A percentile compares a stretch with the other conserved stretches of the same genome.
phyloP scores from a whole-genome alignment of 2,113 vertebrate species.

The Phalacrocorax brasilianus region DNA sequence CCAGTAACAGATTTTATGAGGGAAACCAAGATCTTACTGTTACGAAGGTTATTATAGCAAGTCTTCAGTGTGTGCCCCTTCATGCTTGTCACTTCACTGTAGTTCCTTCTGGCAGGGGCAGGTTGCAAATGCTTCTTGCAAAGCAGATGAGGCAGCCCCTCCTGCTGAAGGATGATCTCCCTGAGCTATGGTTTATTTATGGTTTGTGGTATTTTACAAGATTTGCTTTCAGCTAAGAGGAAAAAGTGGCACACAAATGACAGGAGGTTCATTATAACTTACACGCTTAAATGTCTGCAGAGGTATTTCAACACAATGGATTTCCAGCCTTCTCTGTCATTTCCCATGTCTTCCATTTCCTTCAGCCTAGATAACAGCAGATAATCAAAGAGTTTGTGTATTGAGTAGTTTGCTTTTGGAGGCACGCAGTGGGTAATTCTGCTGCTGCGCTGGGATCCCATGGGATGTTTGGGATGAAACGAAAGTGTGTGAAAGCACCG shows the following conservation, averaged over 20 bases:
- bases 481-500: not conserved
- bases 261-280: not conserved
- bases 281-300: not conserved
- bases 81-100: not conserved
- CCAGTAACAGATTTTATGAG: not conserved
- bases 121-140: not conserved
- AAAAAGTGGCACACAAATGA: not conserved
- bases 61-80: not conserved
- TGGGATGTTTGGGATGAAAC: too few species aligned
- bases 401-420: not conserved
- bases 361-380: not conserved
- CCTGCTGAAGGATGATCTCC: not conserved
- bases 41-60: not conserved
- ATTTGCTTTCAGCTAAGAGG: not conserved
- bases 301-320: not conserved
- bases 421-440: rapidly evolving
- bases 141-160: not conserved
- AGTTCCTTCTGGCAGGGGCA: not conserved
- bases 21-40: not conserved
- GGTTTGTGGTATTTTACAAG: not conserved
- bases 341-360: not conserved
- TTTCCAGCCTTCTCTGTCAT: not conserved
- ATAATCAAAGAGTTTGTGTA: not conserved
- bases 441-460: not conserved
- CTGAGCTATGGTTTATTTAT: constrained; percentile 16